Percentiles rank a stretch among this genome's conserved stretches.
These are phyloP conservation scores for Psilopogon haemacephalus DNA, from an alignment of 2,113 vertebrate genomes.

Conservation along the genomic window DNA sequence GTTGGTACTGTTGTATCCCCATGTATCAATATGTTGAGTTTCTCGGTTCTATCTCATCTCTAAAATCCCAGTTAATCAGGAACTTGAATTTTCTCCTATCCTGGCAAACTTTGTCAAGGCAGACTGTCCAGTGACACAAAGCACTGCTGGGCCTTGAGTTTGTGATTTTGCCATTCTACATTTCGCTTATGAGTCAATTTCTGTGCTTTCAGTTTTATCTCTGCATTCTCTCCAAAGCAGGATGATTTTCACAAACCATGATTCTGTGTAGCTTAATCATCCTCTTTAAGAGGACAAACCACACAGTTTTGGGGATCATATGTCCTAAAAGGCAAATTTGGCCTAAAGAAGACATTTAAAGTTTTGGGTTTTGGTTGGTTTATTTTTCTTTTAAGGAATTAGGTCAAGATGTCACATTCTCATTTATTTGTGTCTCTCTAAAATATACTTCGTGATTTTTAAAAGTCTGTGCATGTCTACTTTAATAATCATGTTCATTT, in stretches of 20 bases:
- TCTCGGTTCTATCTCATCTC: background rate
- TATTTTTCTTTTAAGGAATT: background rate
- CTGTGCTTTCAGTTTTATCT: background rate
- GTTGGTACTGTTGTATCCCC: background rate
- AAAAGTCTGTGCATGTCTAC: background rate
- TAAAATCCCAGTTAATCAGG: background rate
- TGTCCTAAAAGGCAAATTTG: background rate
- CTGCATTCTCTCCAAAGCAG: background rate
- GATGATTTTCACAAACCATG: background rate
- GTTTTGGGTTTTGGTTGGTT: too few species aligned
- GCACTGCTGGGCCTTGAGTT: background rate
- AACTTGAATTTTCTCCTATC: background rate
- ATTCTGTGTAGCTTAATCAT: background rate
- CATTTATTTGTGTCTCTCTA: background rate
- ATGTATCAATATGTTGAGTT: background rate
- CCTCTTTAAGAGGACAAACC: background rate
- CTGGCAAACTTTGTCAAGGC: background rate
- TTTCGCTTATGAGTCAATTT: background rate
- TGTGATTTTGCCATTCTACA: background rate
- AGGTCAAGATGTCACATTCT: background rate
- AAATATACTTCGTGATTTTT: background rate
- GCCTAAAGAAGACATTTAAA: background rate
- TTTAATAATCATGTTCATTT: background rate
- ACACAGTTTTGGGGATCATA: fast-evolving
- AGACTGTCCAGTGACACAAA: background rate